Evolutionary conservation across 2,113 vertebrate genomes (phyloP).

Genomic region (Ornithorhynchus anatinus): DNA sequence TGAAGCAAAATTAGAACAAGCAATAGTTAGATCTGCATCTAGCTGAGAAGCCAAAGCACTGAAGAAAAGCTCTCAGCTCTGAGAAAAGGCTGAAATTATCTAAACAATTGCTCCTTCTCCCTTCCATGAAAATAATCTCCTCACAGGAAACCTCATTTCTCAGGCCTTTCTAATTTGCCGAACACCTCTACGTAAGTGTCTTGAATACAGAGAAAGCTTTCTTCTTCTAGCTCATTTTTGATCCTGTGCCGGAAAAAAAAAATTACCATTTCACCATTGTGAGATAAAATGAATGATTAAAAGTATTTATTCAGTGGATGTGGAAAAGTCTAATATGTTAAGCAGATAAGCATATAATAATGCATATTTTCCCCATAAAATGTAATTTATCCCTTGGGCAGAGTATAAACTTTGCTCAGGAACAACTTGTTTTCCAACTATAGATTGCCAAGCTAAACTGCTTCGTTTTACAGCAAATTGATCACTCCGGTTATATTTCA

Average conservation of each 20-base stretch:
- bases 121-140: background rate
- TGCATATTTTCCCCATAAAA: constrained; percentile 78
- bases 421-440: constrained; percentile 73
- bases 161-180: constrained; percentile 20
- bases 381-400: constrained; percentile 77
- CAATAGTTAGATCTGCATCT: no score
- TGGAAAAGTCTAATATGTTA: constrained; percentile 76
- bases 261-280: constrained; percentile 63
- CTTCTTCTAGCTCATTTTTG: constrained; percentile 51
- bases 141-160: constrained; percentile 31
- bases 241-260: constrained; percentile 53
- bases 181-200: constrained; percentile 43
- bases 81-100: background rate
- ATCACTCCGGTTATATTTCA: constrained; percentile 81
- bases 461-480: constrained; percentile 80
- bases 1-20: no score
- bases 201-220: constrained; percentile 55
- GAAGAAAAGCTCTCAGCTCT: background rate
- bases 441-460: constrained; percentile 77
- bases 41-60: background rate
- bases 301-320: constrained; percentile 76
- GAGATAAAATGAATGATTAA: constrained; percentile 75
- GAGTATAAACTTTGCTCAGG: constrained; percentile 74
- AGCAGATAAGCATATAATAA: constrained; percentile 77
- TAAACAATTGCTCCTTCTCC: background rate